Conservation (phyloP, 30 jellyfish, hydroid and myxozoan genomes). For the Cassiopea xamachana region DNA sequence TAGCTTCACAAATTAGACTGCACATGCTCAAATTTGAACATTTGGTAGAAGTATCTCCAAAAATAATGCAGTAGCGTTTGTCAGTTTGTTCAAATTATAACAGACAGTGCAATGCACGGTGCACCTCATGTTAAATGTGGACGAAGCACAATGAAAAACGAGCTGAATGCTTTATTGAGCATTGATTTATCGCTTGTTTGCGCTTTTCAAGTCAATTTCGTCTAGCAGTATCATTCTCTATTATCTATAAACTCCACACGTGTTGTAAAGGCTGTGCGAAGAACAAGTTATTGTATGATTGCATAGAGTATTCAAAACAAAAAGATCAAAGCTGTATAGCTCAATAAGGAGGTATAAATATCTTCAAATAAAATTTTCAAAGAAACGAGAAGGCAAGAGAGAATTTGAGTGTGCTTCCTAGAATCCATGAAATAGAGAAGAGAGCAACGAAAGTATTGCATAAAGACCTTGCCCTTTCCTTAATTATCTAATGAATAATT, state of each 20-base stretch:
- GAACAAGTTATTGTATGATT: neutral
- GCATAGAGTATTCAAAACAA: neutral
- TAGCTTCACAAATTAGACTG: too few relatives aligned
- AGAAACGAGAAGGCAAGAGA: neutral
- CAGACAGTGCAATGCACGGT: neutral
- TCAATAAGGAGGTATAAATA: neutral
- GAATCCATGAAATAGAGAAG: too few relatives aligned
- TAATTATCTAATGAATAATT: conserved; percentile 6
- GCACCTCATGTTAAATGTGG: neutral
- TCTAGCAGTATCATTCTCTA: conserved; percentile 12
- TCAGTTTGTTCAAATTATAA: neutral
- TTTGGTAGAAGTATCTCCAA: neutral
- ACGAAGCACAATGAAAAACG: neutral
- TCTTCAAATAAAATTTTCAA: neutral
- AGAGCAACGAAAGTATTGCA: neutral
- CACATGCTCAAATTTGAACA: too few relatives aligned
- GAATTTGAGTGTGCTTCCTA: too few relatives aligned
- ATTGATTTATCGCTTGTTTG: conserved; percentile 24
- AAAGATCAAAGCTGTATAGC: neutral
- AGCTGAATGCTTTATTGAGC: neutral
- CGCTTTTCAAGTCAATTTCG: conserved; percentile 65
- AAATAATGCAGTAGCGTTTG: neutral
- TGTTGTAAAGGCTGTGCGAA: conserved; percentile 51
- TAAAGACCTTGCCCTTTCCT: neutral
- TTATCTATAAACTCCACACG: conserved; percentile 44